A percentile compares a stretch with the other conserved stretches of the same genome.
Evolutionary conservation across 2,113 vertebrate genomes (phyloP).

Genomic region (Cyanoderma ruficeps): DNA sequence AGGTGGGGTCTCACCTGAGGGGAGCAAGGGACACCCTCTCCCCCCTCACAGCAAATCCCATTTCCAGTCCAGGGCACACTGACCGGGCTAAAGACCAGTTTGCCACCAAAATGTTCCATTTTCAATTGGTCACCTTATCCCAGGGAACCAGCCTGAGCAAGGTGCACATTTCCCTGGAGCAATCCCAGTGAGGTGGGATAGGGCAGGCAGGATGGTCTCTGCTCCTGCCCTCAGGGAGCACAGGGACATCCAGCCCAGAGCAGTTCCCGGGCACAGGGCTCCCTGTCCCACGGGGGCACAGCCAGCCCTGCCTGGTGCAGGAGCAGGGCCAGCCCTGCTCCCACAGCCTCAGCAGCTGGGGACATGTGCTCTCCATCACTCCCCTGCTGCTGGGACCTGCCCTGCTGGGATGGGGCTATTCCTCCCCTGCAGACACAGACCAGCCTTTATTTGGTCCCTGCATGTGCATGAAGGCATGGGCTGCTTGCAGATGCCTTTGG

Average conservation of each 20-base stretch:
- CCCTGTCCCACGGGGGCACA: accelerated
- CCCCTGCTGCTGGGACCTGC: neutral
- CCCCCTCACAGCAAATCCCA: neutral
- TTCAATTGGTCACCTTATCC: neutral
- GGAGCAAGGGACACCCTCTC: neutral
- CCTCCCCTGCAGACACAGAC: neutral
- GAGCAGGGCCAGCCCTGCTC: neutral
- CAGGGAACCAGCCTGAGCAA: neutral
- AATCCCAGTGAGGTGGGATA: accelerated
- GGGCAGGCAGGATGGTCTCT: neutral
- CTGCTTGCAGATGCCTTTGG: neutral
- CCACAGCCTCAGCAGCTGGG: accelerated
- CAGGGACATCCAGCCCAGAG: neutral
- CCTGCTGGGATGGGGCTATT: neutral
- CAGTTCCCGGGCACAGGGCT: neutral
- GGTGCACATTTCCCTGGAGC: neutral
- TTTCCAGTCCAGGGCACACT: neutral
- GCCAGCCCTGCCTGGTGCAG: neutral
- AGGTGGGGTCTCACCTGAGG: neutral
- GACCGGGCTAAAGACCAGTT: neutral
- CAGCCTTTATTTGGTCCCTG: neutral
- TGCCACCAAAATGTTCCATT: neutral
- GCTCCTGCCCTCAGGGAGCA: neutral
- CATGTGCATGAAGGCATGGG: neutral
- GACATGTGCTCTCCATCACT: neutral